Percentiles rank a stretch among this genome's conserved stretches.
Conservation (phyloP, 2,113 vertebrate genomes). For the Chaenocephalus aceratus region DNA sequence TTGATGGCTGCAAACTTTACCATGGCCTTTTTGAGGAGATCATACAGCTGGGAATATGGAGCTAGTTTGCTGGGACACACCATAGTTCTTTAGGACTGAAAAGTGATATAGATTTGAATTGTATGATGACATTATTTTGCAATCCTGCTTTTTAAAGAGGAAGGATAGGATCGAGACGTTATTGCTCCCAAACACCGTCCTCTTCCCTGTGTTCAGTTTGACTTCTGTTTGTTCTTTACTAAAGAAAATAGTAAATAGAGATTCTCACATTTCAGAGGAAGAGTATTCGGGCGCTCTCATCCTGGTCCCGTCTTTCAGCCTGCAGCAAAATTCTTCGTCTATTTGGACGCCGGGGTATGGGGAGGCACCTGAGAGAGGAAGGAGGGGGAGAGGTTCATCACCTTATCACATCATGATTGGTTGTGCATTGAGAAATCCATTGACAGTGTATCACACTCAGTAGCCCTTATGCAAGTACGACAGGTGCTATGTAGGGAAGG, state of each 20-base stretch:
- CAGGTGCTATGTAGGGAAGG: too few relatives aligned
- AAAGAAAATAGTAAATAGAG: neutral
- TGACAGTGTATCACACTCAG: too few relatives aligned
- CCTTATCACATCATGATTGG: too few relatives aligned
- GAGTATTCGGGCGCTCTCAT: slow-evolving; percentile 95
- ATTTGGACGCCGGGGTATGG: slow-evolving; percentile 95
- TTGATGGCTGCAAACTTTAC: slow-evolving; percentile 32
- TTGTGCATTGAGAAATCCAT: too few relatives aligned
- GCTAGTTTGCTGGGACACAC: neutral
- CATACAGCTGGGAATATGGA: neutral
- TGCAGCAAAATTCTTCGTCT: slow-evolving; percentile 94
- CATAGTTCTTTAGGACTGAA: neutral
- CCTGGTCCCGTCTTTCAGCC: slow-evolving; percentile 92
- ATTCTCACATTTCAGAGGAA: slow-evolving; percentile 92
- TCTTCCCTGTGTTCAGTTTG: neutral
- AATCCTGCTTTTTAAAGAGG: neutral
- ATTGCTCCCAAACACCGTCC: neutral
- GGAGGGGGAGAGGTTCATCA: slow-evolving; percentile 29
- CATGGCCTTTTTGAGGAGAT: slow-evolving; percentile 5
- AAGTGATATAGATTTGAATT: neutral
- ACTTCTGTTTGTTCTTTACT: neutral
- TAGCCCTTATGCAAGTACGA: too few relatives aligned
- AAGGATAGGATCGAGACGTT: neutral
- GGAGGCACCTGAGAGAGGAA: slow-evolving; percentile 87
- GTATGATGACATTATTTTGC: neutral